These are phyloP conservation scores for Melikaiella ostensackeni DNA, from an alignment of 2,888 invertebrate species.

Conservation along the genomic window DNA sequence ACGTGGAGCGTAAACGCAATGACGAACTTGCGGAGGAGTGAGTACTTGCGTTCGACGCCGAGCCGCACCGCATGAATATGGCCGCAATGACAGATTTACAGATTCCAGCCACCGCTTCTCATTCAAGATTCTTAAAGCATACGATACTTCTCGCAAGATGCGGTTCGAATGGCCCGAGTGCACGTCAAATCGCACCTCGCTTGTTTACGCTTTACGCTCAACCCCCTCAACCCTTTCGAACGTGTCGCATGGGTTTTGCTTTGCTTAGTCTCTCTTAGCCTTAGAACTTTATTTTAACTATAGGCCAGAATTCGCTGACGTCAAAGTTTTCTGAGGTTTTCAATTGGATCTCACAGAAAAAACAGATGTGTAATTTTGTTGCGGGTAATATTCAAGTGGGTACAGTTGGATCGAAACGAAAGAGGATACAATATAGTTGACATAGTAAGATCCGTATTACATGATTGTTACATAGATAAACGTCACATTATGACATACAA, in stretches of 20 bases:
- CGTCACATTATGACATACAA: too few species aligned
- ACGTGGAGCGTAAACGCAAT: conserved; percentile 39
- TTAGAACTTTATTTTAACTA: neutral
- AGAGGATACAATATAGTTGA: too few species aligned
- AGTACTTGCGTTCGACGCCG: conserved; percentile 39
- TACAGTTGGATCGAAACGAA: too few species aligned
- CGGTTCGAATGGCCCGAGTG: conserved; percentile 57
- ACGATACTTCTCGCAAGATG: conserved; percentile 57
- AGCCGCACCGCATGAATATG: conserved; percentile 61
- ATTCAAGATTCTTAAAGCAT: conserved; percentile 68
- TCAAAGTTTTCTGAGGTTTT: too few species aligned
- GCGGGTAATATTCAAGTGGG: too few species aligned
- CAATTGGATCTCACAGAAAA: too few species aligned
- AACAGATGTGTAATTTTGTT: too few species aligned
- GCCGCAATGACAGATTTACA: conserved; percentile 76
- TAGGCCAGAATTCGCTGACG: neutral
- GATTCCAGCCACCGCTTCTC: conserved; percentile 73
- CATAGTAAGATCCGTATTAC: too few species aligned
- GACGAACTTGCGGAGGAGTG: conserved; percentile 34
- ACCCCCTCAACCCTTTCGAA: neutral
- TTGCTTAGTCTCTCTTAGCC: neutral
- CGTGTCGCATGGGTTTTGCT: neutral
- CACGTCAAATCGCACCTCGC: conserved; percentile 74
- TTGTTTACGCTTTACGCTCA: conserved; percentile 63
- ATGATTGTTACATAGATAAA: too few species aligned